A percentile compares a stretch with the other conserved stretches of the same genome.
Conservation (phyloP, 2,888 invertebrate species). For the Tetragnatha montana region DNA sequence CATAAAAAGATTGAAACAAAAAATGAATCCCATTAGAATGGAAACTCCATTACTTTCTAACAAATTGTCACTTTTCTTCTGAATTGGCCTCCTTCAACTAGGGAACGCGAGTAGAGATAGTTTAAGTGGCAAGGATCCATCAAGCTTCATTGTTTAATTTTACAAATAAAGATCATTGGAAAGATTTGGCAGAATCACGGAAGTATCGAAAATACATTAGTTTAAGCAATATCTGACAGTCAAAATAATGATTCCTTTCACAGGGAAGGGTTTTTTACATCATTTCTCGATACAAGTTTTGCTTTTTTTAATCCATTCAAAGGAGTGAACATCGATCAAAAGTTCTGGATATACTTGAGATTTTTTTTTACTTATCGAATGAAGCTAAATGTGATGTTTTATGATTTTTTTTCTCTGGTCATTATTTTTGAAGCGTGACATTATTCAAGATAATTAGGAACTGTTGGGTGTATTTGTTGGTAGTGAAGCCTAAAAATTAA, state of each 20-base stretch:
- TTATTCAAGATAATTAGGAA: not conserved
- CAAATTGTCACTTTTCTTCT: not conserved
- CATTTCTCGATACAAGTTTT: slow-evolving; percentile 34
- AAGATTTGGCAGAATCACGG: slow-evolving; percentile 35
- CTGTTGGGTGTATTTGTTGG: not conserved
- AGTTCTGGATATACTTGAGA: not conserved
- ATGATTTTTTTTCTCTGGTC: not conserved
- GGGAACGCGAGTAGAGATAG: not conserved
- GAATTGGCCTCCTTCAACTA: not conserved
- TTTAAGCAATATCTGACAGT: slow-evolving; percentile 48
- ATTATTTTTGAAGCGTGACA: not conserved
- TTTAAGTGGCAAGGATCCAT: not conserved
- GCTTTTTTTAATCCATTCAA: slow-evolving; percentile 26
- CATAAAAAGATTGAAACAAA: not conserved
- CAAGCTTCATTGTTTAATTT: slow-evolving; percentile 33
- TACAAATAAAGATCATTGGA: slow-evolving; percentile 25
- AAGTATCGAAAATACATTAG: slow-evolving; percentile 59
- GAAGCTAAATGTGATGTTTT: not conserved
- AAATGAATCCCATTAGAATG: not conserved
- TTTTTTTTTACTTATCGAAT: slow-evolving; percentile 15
- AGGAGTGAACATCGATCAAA: slow-evolving; percentile 25
- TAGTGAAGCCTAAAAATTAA: not conserved
- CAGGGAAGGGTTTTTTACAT: slow-evolving; percentile 13
- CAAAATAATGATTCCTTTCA: slow-evolving; percentile 51
- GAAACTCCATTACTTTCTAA: not conserved